Conservation (phyloP, 2,888 invertebrate species). For the Alviniconcha strummeri region DNA sequence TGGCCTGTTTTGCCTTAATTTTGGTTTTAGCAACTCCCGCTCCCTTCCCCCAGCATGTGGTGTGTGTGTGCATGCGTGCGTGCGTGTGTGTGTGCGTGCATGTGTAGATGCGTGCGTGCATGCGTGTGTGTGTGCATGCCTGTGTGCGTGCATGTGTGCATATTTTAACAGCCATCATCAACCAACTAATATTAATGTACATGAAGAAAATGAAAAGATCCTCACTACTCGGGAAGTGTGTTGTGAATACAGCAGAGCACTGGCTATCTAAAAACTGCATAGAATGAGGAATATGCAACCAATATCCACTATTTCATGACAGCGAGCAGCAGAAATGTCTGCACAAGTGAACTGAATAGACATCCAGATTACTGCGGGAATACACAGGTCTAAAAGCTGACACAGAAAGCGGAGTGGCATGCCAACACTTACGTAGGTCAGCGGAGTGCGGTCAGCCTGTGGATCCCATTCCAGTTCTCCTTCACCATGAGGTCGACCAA, state of each 20-base stretch:
- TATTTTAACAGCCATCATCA: background rate
- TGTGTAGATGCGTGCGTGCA: background rate
- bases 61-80: background rate
- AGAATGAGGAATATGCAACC: too few species aligned
- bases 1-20: too few species aligned
- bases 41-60: too few species aligned
- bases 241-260: too few species aligned
- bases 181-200: too few species aligned
- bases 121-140: background rate
- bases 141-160: background rate
- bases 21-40: too few species aligned
- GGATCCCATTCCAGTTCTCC: slow-evolving; percentile 55
- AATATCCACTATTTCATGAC: too few species aligned
- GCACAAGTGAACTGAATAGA: too few species aligned
- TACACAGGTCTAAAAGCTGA: background rate
- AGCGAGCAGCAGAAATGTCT: too few species aligned
- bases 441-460: slow-evolving; percentile 48
- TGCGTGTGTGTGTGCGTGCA: background rate
- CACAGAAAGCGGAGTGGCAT: background rate
- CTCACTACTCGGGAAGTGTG: too few species aligned
- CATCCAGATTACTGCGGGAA: background rate
- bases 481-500: slow-evolving; percentile 42
- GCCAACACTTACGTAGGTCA: slow-evolving; percentile 52
- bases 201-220: too few species aligned
- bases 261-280: too few species aligned